These are phyloP conservation scores for Leptodactylus fallax DNA, from an alignment of 2,797 vertebrate species.

Conservation along the genomic window DNA sequence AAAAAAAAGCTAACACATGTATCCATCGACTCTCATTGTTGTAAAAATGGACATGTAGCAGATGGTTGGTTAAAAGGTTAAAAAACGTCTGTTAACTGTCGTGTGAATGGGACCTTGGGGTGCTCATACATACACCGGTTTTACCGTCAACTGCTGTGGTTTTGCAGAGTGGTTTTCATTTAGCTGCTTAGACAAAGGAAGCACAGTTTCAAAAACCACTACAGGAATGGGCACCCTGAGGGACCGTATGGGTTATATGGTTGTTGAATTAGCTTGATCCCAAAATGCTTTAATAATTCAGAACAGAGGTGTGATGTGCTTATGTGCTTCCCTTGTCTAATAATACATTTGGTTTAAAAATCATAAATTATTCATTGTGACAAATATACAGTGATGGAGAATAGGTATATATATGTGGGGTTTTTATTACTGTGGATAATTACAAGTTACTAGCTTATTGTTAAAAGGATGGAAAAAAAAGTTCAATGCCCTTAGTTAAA, in stretches of 20 bases:
- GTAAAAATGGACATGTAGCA: too few relatives aligned
- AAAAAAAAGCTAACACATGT: too few relatives aligned
- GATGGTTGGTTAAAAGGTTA: too few relatives aligned
- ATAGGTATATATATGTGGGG: background rate
- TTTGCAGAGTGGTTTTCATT: too few relatives aligned
- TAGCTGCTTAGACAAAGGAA: too few relatives aligned
- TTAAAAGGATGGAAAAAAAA: background rate
- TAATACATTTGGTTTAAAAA: background rate
- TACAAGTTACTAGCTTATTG: background rate
- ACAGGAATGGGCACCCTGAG: background rate
- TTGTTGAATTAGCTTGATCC: background rate
- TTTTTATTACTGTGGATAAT: background rate
- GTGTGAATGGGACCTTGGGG: too few relatives aligned
- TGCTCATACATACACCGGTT: too few relatives aligned
- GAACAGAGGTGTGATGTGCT: background rate
- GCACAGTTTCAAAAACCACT: too few relatives aligned
- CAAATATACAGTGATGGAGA: background rate
- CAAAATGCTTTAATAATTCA: background rate
- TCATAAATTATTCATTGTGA: slow-evolving; percentile 19
- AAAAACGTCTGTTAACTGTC: too few relatives aligned
- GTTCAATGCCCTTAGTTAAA: background rate
- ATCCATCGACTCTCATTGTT: too few relatives aligned
- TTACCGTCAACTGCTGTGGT: too few relatives aligned
- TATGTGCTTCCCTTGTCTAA: background rate
- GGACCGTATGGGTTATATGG: background rate